Percentiles rank a stretch among this genome's conserved stretches.
Evolutionary conservation across 2,888 invertebrate species (phyloP).

Genomic region (Flabesymbios commensalis): DNA sequence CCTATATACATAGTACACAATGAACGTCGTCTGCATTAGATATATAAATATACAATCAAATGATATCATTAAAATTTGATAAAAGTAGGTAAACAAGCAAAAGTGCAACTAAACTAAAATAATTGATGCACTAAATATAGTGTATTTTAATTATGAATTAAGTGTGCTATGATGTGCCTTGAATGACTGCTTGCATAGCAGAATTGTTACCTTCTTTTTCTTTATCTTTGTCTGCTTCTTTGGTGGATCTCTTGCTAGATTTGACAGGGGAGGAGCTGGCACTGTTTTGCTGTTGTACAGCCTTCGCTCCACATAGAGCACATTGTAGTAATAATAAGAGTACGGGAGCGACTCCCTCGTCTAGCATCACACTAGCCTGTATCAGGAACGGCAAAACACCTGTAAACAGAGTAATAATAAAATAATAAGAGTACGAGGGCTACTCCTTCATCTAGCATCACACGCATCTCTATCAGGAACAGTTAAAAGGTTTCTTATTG

Average conservation of each 20-base stretch:
- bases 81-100: no score
- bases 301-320: constrained; percentile 72
- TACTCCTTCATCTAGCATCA: constrained; percentile 84
- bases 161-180: no score
- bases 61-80: no score
- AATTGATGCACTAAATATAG: not conserved
- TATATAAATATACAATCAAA: no score
- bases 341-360: constrained; percentile 88
- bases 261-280: constrained; percentile 4
- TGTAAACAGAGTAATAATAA: not conserved
- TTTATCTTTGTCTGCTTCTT: constrained; percentile 49
- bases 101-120: not conserved
- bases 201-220: constrained; percentile 47
- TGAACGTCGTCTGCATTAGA: no score
- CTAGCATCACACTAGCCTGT: constrained; percentile 78
- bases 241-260: constrained; percentile 41
- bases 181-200: no score
- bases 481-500: no score
- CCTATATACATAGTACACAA: no score
- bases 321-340: constrained; percentile 87
- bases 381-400: constrained; percentile 78
- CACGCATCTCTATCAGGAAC: constrained; percentile 78
- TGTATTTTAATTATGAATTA: no score
- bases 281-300: not conserved
- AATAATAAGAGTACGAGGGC: constrained; percentile 62